Percentiles rank a stretch among this genome's conserved stretches.
These are phyloP conservation scores for Plumapathes pennacea DNA, from an alignment of 92 coral and sea anemone genomes.

Conservation along the genomic window DNA sequence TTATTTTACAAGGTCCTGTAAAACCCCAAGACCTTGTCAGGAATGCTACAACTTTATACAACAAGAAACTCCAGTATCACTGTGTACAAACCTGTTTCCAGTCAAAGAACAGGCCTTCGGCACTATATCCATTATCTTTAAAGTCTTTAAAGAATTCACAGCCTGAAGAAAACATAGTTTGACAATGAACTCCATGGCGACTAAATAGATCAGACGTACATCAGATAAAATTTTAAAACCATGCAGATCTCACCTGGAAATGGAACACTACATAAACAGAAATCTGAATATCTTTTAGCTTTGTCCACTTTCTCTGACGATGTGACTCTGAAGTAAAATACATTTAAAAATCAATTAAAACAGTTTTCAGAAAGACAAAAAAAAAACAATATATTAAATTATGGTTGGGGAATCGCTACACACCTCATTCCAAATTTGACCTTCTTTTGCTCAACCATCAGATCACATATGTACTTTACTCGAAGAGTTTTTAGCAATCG, in stretches of 20 bases:
- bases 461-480: constrained; percentile 88
- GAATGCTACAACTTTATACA: too few species aligned
- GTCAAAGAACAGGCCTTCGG: constrained; percentile 82
- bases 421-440: constrained; percentile 99
- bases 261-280: constrained; percentile 82
- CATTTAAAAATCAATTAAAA: background rate
- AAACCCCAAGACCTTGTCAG: too few species aligned
- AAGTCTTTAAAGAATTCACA: constrained; percentile 90
- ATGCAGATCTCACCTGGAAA: constrained; percentile 64
- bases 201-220: background rate
- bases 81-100: constrained; percentile 99
- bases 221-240: background rate
- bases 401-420: background rate
- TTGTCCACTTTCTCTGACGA: constrained; percentile 98
- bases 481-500: constrained; percentile 76
- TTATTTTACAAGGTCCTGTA: too few species aligned
- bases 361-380: background rate
- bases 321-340: constrained; percentile 66
- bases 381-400: too few species aligned
- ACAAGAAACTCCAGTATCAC: too few species aligned
- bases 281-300: constrained; percentile 87
- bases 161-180: constrained; percentile 28
- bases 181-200: background rate
- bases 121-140: constrained; percentile 77
- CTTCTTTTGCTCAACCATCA: constrained; percentile 97